These are phyloP conservation scores for Chelon labrosus DNA, from an alignment of 2,797 vertebrate genomes.

Conservation along the genomic window DNA sequence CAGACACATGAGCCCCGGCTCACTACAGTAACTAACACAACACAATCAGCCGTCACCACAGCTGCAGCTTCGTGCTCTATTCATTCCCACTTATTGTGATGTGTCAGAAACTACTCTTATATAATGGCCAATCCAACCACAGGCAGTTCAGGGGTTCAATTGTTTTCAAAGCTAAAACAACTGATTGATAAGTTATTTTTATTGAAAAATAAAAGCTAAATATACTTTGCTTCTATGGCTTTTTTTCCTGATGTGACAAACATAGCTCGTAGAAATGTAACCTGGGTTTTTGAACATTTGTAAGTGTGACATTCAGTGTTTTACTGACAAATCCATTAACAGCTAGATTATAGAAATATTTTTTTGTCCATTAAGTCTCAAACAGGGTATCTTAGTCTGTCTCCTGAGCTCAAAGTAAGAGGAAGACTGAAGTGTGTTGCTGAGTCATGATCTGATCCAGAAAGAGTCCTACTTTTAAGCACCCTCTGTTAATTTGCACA, in stretches of 20 bases:
- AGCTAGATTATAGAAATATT: not conserved
- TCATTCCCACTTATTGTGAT: not conserved
- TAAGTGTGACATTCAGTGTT: not conserved
- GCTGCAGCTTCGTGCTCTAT: not conserved
- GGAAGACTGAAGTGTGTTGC: constrained; percentile 25
- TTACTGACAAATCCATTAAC: not conserved
- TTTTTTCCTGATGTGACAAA: too few relatives aligned
- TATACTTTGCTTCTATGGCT: not conserved
- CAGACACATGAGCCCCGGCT: not conserved
- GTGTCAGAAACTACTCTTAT: not conserved
- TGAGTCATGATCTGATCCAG: constrained; percentile 53
- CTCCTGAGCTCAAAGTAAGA: not conserved
- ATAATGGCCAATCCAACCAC: not conserved
- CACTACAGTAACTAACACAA: not conserved
- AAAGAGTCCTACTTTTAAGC: not conserved
- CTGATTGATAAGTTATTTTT: not conserved
- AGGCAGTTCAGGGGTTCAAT: too few relatives aligned
- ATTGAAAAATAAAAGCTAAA: not conserved
- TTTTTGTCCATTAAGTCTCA: not conserved
- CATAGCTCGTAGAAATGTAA: too few relatives aligned
- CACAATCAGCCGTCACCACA: not conserved
- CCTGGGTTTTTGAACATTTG: too few relatives aligned
- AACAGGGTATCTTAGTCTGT: not conserved
- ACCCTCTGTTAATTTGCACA: not conserved
- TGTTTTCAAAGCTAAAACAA: not conserved